Percentiles rank a stretch among this genome's conserved stretches.
Conservation (phyloP, 37 sponge, comb jelly and placozoan genomes). For the Diacarnus erythraeanus region DNA sequence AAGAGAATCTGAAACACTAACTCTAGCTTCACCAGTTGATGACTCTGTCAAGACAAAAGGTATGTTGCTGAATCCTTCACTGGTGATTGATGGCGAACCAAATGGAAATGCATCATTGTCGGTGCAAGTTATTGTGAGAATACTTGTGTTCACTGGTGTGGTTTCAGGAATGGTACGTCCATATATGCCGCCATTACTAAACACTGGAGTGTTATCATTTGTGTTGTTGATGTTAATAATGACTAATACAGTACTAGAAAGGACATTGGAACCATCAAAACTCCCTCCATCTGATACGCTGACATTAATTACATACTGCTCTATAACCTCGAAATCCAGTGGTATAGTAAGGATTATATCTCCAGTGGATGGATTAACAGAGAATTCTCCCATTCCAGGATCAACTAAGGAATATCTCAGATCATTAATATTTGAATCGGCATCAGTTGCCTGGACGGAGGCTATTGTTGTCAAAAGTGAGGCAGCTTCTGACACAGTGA, state of each 20-base stretch:
- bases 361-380: slow-evolving; percentile 54
- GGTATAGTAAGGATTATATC: slow-evolving; percentile 40
- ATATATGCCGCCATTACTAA: slow-evolving; percentile 63
- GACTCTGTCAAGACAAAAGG: slow-evolving; percentile 32
- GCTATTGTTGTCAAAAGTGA: slow-evolving; percentile 28
- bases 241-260: slow-evolving; percentile 34
- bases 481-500: slow-evolving; percentile 49
- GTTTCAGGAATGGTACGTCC: slow-evolving; percentile 54
- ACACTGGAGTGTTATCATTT: slow-evolving; percentile 60
- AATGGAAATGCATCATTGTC: slow-evolving; percentile 54
- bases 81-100: slow-evolving; percentile 11
- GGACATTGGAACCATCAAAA: slow-evolving; percentile 48
- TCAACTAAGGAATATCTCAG: slow-evolving; percentile 28
- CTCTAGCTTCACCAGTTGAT: slow-evolving; percentile 3
- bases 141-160: slow-evolving; percentile 24
- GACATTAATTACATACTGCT: slow-evolving; percentile 22
- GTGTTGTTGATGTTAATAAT: slow-evolving; percentile 40
- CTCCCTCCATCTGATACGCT: slow-evolving; percentile 64
- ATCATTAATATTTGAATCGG: slow-evolving; percentile 31
- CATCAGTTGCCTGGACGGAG: slow-evolving; percentile 39
- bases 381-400: slow-evolving; percentile 21
- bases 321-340: slow-evolving; percentile 53
- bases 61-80: background rate
- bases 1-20: slow-evolving; percentile 43
- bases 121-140: slow-evolving; percentile 50